A percentile compares a stretch with the other conserved stretches of the same genome.
Evolutionary conservation across 2,888 invertebrate species (phyloP).

Genomic region (Drosophila demipolita): DNA sequence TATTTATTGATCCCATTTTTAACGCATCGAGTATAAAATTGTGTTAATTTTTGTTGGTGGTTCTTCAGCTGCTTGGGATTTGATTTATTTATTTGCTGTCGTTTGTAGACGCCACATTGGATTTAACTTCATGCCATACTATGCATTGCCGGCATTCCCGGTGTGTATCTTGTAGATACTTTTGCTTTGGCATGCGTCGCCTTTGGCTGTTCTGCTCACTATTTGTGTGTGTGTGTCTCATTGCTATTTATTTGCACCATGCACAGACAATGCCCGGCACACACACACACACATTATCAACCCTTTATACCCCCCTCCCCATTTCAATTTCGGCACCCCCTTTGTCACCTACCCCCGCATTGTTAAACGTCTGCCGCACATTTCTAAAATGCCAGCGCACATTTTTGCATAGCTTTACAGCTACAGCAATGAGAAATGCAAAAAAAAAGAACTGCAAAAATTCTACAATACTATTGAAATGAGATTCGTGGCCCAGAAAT

Average conservation of each 20-base stretch:
- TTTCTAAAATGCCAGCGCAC: constrained; percentile 71
- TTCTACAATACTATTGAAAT: constrained; percentile 42
- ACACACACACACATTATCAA: background rate
- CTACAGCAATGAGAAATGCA: constrained; percentile 23
- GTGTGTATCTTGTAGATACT: constrained; percentile 67
- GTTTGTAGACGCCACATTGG: constrained; percentile 21
- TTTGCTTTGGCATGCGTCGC: constrained; percentile 65
- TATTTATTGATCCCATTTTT: background rate
- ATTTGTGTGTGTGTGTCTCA: constrained; percentile 18
- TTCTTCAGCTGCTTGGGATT: constrained; percentile 19
- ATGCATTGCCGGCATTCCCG: constrained; percentile 74
- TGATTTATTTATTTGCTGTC: constrained; percentile 49
- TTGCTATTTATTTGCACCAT: constrained; percentile 43
- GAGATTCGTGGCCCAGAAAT: constrained; percentile 54
- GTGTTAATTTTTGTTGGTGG: constrained; percentile 59
- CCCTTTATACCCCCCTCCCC: background rate
- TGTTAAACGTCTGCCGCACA: constrained; percentile 64
- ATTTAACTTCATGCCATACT: constrained; percentile 60
- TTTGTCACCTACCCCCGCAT: constrained; percentile 2
- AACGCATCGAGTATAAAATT: constrained; percentile 32
- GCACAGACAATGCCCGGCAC: constrained; percentile 1
- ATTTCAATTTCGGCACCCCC: background rate
- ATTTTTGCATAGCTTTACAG: constrained; percentile 51
- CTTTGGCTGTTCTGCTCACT: constrained; percentile 32
- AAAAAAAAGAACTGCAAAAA: constrained; percentile 21